Percentiles rank a stretch among this genome's conserved stretches.
Conservation (phyloP, 2,113 vertebrate species). For the Galbula dea region DNA sequence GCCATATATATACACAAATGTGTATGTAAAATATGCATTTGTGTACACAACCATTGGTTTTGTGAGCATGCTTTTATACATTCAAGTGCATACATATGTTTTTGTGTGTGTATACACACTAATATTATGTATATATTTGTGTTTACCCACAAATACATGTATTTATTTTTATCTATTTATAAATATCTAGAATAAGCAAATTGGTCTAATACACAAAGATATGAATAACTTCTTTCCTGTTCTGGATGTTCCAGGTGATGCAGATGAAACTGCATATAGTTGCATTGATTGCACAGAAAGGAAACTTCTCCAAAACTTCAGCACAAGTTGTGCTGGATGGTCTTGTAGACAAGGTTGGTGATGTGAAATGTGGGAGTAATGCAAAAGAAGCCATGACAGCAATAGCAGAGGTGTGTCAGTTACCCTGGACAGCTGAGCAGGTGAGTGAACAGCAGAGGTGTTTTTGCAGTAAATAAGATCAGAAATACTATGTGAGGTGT, state of each 20-base stretch:
- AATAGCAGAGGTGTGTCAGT: slow-evolving; percentile 86
- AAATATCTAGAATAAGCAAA: not conserved
- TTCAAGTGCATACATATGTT: not conserved
- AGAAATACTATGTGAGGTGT: not conserved
- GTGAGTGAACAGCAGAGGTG: slow-evolving; percentile 60
- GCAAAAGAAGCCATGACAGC: slow-evolving; percentile 93
- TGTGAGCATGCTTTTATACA: not conserved
- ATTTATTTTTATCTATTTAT: not conserved
- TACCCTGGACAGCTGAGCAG: slow-evolving; percentile 97
- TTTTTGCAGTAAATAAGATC: not conserved
- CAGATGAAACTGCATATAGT: slow-evolving; percentile 96
- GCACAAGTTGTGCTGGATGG: slow-evolving; percentile 90
- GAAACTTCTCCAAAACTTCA: slow-evolving; percentile 93
- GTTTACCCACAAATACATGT: not conserved
- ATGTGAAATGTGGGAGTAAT: slow-evolving; percentile 93
- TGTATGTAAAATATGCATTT: not conserved
- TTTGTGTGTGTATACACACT: not conserved
- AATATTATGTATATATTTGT: not conserved
- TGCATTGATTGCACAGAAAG: slow-evolving; percentile 88
- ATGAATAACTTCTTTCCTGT: not conserved
- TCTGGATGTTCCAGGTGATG: slow-evolving; percentile 84
- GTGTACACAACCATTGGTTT: not conserved
- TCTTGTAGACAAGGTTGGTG: slow-evolving; percentile 94
- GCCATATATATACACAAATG: not conserved
- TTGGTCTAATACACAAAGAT: not conserved